phyloP scores from a whole-genome alignment of 2,113 vertebrate genomes.

The Gnathonemus longibarbis region DNA sequence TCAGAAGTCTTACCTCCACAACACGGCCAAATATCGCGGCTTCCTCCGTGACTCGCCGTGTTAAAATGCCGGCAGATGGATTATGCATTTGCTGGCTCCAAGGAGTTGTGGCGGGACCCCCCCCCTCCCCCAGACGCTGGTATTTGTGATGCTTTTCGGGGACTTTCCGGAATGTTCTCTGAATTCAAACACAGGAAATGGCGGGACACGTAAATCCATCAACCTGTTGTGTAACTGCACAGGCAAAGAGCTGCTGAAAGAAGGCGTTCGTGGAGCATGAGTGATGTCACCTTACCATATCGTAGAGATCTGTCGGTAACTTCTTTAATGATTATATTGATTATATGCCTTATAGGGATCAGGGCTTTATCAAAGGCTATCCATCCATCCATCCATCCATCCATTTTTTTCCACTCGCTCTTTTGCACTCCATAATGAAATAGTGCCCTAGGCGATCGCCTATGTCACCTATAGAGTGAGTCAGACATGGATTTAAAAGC shows the following conservation, averaged over 20 bases:
- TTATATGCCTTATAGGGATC: too few species aligned
- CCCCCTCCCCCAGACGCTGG: neutral
- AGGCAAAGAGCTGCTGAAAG: neutral
- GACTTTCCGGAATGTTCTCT: neutral
- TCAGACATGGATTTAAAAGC: neutral
- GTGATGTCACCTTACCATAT: neutral
- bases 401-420: neutral
- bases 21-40: neutral
- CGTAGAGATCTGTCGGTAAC: too few species aligned
- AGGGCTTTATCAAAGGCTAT: too few species aligned
- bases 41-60: neutral
- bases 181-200: neutral
- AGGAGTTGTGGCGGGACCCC: neutral
- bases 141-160: neutral
- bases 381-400: neutral
- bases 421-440: neutral
- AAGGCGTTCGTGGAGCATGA: neutral
- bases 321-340: too few species aligned
- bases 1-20: neutral
- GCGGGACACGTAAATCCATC: too few species aligned
- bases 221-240: too few species aligned
- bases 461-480: neutral
- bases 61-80: neutral
- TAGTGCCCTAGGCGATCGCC: neutral
- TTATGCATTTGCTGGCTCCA: neutral